A percentile compares a stretch with the other conserved stretches of the same genome.
These are phyloP conservation scores for Danio rerio DNA, from an alignment of 2,113 vertebrate genomes.

Conservation along the genomic window GRCz12tu NC_133197.1:19624001-19624500, in stretches of 20 bases:
- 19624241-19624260: conserved; percentile 34
- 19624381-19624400: conserved; percentile 74
- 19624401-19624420: conserved; percentile 69
- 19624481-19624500: conserved; percentile 4
- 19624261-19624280: conserved; percentile 53
- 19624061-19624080: conserved; percentile 2
- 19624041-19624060: conserved; percentile 30
- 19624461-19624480: conserved; percentile 59
- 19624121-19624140: conserved; percentile 61
- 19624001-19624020: conserved; percentile 39
- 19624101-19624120: conserved; percentile 40
- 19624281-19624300: conserved; percentile 64
- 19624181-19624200: conserved; percentile 59
- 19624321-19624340: conserved; percentile 54
- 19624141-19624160: conserved; percentile 66
- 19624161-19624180: conserved; percentile 66
- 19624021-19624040: conserved; percentile 46
- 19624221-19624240: conserved; percentile 61
- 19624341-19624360: conserved; percentile 12
- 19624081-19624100: conserved; percentile 7
- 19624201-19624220: conserved; percentile 61
- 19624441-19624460: conserved; percentile 73
- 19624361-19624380: conserved; percentile 67
- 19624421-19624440: conserved; percentile 59
- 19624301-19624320: conserved; percentile 71